These are phyloP conservation scores for Oreotrochilus melanogaster DNA, from an alignment of 2,113 vertebrate species.

Conservation along the genomic window DNA sequence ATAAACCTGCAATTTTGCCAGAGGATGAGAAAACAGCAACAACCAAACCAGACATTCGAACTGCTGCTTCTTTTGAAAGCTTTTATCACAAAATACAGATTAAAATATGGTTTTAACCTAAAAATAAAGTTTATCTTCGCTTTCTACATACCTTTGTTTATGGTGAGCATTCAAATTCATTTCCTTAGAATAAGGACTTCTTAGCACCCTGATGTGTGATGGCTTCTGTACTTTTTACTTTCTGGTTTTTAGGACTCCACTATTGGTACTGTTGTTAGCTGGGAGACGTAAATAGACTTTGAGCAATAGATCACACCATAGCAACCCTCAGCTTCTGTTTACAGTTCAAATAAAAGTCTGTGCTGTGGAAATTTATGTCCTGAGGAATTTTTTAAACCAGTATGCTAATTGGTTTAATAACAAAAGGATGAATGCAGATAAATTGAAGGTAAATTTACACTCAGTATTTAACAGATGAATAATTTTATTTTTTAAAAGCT, in stretches of 20 bases:
- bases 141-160: conserved; percentile 14
- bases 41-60: neutral
- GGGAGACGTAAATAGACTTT: conserved; percentile 37
- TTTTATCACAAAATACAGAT: neutral
- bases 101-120: neutral
- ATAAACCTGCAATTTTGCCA: neutral
- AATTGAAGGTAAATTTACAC: neutral
- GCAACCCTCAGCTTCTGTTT: conserved; percentile 63
- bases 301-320: conserved; percentile 51
- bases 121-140: neutral
- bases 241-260: neutral
- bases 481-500: neutral
- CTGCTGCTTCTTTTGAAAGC: neutral
- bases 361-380: neutral
- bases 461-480: neutral
- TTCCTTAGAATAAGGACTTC: conserved; percentile 13
- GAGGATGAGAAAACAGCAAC: neutral
- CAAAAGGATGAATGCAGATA: neutral
- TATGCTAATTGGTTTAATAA: neutral
- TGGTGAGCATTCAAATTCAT: neutral
- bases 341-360: conserved; percentile 2
- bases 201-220: neutral
- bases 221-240: neutral
- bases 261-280: conserved; percentile 14
- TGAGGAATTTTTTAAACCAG: conserved; percentile 19